Base-by-base conservation (phyloP, 2,888 invertebrate species). In the Tetranychus piercei region DNA sequence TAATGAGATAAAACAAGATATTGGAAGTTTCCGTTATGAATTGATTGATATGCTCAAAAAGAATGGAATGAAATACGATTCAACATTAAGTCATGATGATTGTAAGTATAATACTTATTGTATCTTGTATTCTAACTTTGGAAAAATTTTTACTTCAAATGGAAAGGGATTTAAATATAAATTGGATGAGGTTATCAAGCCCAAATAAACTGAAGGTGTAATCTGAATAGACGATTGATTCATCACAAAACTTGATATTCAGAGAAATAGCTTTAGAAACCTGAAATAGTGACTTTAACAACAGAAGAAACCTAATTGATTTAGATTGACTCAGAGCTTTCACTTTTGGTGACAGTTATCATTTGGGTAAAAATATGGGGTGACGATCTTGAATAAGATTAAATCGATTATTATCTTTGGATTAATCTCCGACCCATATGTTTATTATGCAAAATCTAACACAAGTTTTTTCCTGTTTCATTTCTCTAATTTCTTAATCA, bases 1-100 rank as follows among this genome's bases (percentile, higher is more conserved):
- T 5, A 73, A 73, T 1, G 73, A 73, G 23, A 55, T 97, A 82
- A 97, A 97, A 83, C 96, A 97, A 84, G 96, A 96, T 84, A 95
- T 97, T 79, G 94, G 94, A 78, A 94, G 96, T 44, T 96, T 97
- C 86, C 89, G 96, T 79, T 97, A 92, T 84, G 97, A 97, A 84
- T 87, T 97, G 71, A 90, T 97, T 76, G 95, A 95, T 85, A 94
- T 96, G 80, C 86, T 97, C 77, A 91, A 92, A 82, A 92, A 92
- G 84, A 94, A 93, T 79, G 95, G 95, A 80, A 93, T 93, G 92
- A 92, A 92, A 71, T 75, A 23, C 18, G 44, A 73, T 45, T 23
- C 23, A 20, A 73, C 34, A 9, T 45, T 44, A n/a, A 71, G 43
- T n/a, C 44, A 71, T 45, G 44, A 45, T n/a, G 71, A 71, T 20